Evolutionary conservation across 2,113 vertebrate genomes (phyloP).

Genomic region (Phyllopteryx taeniolatus): DNA sequence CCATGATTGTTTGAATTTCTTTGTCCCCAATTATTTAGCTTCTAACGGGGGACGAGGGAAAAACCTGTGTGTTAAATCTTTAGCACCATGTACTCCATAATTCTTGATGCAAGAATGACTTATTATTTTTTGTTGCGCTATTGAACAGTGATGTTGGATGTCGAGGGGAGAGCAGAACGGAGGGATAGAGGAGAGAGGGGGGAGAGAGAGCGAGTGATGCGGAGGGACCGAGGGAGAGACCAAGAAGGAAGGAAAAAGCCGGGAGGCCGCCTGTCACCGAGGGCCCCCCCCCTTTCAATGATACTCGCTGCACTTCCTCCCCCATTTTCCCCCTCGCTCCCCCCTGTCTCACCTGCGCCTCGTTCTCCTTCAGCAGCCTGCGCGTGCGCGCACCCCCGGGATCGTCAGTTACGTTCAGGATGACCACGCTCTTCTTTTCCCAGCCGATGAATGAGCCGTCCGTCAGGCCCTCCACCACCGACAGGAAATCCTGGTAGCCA

Average conservation of each 20-base stretch:
- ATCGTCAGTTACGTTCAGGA: constrained; percentile 85
- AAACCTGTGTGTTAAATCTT: not conserved
- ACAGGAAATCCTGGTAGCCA: constrained; percentile 89
- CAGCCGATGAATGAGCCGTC: constrained; percentile 94
- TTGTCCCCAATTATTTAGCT: not conserved
- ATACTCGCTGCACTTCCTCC: constrained; percentile 60
- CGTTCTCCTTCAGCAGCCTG: constrained; percentile 85
- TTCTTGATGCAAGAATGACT: constrained; percentile 29
- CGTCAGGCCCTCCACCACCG: constrained; percentile 87
- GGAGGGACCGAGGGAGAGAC: constrained; percentile 67
- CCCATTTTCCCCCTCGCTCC: constrained; percentile 54
- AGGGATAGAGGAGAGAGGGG: constrained; percentile 70
- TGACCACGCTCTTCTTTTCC: constrained; percentile 91
- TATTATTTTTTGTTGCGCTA: constrained; percentile 40
- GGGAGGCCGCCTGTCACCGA: constrained; percentile 55
- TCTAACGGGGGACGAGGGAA: not conserved
- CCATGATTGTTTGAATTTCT: not conserved
- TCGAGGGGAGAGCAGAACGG: constrained; percentile 59
- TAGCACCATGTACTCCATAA: constrained; percentile 4
- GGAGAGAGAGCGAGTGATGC: constrained; percentile 55
- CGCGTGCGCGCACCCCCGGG: constrained; percentile 80
- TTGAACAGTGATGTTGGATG: constrained; percentile 34
- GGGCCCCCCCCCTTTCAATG: constrained; percentile 36
- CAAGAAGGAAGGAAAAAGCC: constrained; percentile 69
- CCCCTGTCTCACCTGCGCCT: constrained; percentile 83